Evolutionary conservation across 2,113 vertebrate genomes (phyloP).

Genomic region (Calidris pygmaea): DNA sequence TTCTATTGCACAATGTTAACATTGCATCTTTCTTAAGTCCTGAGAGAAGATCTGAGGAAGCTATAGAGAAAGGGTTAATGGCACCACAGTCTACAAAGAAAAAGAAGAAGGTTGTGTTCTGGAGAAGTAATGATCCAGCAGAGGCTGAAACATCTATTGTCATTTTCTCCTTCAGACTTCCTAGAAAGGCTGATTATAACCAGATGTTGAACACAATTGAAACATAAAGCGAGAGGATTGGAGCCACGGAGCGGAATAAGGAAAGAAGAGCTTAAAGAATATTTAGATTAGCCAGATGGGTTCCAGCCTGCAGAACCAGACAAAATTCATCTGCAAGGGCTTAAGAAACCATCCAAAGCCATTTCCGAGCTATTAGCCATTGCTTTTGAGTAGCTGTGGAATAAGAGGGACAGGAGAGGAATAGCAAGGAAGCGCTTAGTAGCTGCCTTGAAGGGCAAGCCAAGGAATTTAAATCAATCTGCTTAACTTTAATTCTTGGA

Average conservation of each 20-base stretch:
- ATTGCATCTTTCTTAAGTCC: neutral
- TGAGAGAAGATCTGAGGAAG: neutral
- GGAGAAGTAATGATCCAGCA: neutral
- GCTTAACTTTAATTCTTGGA: neutral
- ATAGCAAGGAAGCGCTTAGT: neutral
- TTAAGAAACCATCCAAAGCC: neutral
- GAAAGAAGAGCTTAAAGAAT: slow-evolving; percentile 15
- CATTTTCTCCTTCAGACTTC: neutral
- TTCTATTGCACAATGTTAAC: neutral
- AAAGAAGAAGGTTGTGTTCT: neutral
- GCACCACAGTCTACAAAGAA: neutral
- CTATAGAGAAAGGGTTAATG: neutral
- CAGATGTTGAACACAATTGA: neutral
- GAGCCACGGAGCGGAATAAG: neutral
- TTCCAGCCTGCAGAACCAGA: neutral
- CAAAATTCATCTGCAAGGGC: neutral
- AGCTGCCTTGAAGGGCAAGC: neutral
- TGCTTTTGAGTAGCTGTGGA: neutral
- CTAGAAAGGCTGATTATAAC: neutral
- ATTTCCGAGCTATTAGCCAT: neutral
- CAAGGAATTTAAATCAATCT: neutral
- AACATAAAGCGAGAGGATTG: neutral
- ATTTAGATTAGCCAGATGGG: neutral
- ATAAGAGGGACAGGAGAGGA: neutral
- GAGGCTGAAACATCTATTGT: neutral